Evolutionary conservation across 30 jellyfish, hydroid and myxozoan genomes (phyloP), one percentile per base, ranked within the genome.

Genomic region (Turritopsis rubra): DNA sequence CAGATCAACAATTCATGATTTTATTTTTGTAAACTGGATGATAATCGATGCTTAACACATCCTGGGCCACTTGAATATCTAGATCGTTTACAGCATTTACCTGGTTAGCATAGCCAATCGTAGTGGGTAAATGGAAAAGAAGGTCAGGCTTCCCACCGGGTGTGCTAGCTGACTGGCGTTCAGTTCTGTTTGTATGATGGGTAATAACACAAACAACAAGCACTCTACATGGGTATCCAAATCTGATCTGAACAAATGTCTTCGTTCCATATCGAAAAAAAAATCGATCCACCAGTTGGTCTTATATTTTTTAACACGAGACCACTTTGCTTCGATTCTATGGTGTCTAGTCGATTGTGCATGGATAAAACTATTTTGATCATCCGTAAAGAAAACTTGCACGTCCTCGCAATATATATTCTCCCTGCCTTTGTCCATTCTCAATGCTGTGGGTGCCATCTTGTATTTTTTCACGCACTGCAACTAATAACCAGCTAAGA

Each of bases 81-180:
- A 24, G 27, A 21, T 23, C 52, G 27, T 65, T 41, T 17, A 80
- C 60, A 20, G 21, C n/a, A 9, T 23, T 17, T 53, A 85, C 87
- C 82, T 52, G 41, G 25, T 53, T 28, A 28, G 26, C 28, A 52
- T 21, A 80, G 18, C 87, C 87, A 41, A 80, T 41, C 24, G 78
- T 65, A 53, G 17, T n/a, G 27, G 87, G 87, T 24, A 80, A 29
- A 74, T 74, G 82, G 82, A 80, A 41, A 29, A 9, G 83, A 22
- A 79, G n/a, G 53, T 26, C 86, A 60, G 86, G 83, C 53, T 79
- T 79, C 52, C 86, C 86, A 19, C 86, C 86, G 53, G 86, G 86
- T 21, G 60, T 66, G 65, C 28, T 24, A 28, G 82, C 83, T 18
- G 87, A 80, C 27, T 80, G 87, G 65, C 87, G 78, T 41, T 66